A percentile compares a stretch with the other conserved stretches of the same genome.
phyloP scores from a whole-genome alignment of 2,797 vertebrate species.

The Rhincodon typus region DNA sequence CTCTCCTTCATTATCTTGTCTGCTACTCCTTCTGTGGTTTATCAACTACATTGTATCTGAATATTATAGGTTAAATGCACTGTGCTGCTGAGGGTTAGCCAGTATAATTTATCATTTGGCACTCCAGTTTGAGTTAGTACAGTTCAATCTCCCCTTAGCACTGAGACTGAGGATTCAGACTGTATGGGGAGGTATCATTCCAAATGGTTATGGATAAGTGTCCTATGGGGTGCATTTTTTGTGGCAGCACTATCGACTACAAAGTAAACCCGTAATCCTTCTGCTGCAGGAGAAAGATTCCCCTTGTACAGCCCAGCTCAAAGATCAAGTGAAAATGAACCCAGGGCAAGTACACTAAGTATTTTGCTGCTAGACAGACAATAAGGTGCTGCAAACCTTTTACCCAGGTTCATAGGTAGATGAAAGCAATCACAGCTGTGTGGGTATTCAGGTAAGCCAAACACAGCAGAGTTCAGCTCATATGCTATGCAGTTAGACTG shows the following conservation, averaged over 20 bases:
- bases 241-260: not conserved
- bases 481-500: constrained; percentile 51
- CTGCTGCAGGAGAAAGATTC: not conserved
- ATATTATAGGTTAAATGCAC: not conserved
- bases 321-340: constrained; percentile 64
- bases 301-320: constrained; percentile 26
- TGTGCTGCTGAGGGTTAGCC: not conserved
- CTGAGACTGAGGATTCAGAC: not conserved
- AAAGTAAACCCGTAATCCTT: not conserved
- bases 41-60: not conserved
- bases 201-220: too few species aligned
- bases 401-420: constrained; percentile 49
- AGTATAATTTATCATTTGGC: not conserved
- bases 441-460: constrained; percentile 65
- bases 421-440: constrained; percentile 51
- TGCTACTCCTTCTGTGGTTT: too few species aligned
- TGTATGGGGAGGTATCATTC: not conserved
- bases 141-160: not conserved
- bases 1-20: not conserved
- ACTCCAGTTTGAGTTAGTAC: not conserved
- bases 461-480: constrained; percentile 44
- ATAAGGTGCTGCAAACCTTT: constrained; percentile 49
- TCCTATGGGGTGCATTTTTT: not conserved
- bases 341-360: constrained; percentile 56
- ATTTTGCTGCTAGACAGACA: constrained; percentile 53